Evolutionary conservation across 23 tunicate species (phyloP), one percentile per base, ranked within the genome.

Genomic region (Phallusia fumigata): DNA sequence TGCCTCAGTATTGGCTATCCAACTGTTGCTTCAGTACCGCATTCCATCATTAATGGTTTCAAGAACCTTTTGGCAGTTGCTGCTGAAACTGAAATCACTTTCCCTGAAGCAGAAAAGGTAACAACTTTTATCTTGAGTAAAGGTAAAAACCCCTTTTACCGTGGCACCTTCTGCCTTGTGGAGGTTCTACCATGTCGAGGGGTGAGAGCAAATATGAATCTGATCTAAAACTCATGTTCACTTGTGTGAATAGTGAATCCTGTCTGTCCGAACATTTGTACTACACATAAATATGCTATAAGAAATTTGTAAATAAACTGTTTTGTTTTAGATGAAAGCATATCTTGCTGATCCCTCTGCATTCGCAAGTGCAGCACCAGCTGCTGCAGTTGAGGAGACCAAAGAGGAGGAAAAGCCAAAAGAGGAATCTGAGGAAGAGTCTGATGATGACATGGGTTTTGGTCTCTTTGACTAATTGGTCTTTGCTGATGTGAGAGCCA

Each of bases 391-490:
- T 34, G 90, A 75, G n/a, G 84, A 79, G 18, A 40, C 73, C 26
- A 82, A 89, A 64, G 88, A 89, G 44, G 97, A 90, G 18, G 95
- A 82, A 19, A 86, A 82, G 33, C 82, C 84, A 18, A 84, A 65
- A 16, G 90, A 82, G 49, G 99, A 88, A 75, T 76, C 86, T 0
- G 94, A 88, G 82, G 99, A 96, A 73, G 91, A 86, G 35, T 97
- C 99, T 51, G 99, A 97, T 69, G 99, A 97, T 53, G 99, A 97
- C 84, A 97, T 97, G 95, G 99, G 97, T 32, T 85, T 97, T 52
- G 99, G 90, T 30, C 86, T 97, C 44, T 97, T 97, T 53, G 99
- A 84, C 47, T 92, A 83, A 87, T 28, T 35, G 26, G 28, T 58
- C 28, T 58, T 24, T 58, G 28, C 16, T 24, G 28, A 58, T 21